phyloP scores from a whole-genome alignment of 2,888 invertebrate genomes.

The Acronicta psi region DNA sequence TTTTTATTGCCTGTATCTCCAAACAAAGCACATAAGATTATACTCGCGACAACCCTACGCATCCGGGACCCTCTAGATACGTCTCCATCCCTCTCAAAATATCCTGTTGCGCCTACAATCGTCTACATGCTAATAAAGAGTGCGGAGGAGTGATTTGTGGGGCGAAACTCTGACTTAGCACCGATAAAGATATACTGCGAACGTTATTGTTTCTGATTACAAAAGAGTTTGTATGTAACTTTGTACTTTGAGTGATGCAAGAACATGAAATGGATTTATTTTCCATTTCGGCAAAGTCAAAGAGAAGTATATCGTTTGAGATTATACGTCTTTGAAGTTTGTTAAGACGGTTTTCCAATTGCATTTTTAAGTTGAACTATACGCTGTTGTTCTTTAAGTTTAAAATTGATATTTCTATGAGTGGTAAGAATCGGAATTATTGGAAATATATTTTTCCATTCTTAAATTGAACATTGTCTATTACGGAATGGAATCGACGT shows the following conservation, averaged over 20 bases:
- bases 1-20: not conserved
- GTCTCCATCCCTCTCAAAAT: constrained; percentile 81
- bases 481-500: too few species aligned
- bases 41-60: constrained; percentile 43
- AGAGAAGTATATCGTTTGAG: not conserved
- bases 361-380: not conserved
- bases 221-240: constrained; percentile 41
- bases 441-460: too few species aligned
- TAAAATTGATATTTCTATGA: too few species aligned
- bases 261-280: constrained; percentile 12
- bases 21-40: not conserved
- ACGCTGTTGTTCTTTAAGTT: not conserved
- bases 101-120: constrained; percentile 85
- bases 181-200: constrained; percentile 44
- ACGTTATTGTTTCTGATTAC: constrained; percentile 56
- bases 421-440: too few species aligned
- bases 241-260: constrained; percentile 14
- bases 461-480: too few species aligned
- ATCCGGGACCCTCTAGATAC: constrained; percentile 72
- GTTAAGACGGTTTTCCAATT: too few species aligned
- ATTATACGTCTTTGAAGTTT: too few species aligned
- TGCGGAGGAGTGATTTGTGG: constrained; percentile 80
- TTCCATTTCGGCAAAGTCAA: constrained; percentile 4
- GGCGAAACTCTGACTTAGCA: constrained; percentile 52
- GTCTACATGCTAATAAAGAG: constrained; percentile 85